Base-by-base conservation (phyloP, 2,888 invertebrate genomes). In the Andrena bucephala region DNA sequence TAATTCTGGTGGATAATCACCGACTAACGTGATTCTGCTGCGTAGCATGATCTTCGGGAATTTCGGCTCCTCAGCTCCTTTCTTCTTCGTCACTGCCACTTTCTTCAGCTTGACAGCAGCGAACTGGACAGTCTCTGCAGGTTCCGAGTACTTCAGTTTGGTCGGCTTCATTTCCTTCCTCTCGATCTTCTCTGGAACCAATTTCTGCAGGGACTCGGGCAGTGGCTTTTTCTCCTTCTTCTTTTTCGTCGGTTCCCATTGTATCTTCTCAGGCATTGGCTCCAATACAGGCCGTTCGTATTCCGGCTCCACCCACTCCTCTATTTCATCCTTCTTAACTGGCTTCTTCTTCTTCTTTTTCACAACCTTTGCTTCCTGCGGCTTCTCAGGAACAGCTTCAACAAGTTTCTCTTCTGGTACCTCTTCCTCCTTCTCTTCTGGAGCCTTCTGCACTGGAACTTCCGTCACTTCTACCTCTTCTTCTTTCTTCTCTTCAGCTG, bases 101-200 rank as follows among this genome's bases (percentile, higher is more conserved):
- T 96, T 97, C 90, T 95, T 97, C 4, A 97, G 94, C 94, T 97
- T 97, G 2, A 97, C 94, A 93, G 96, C 95, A 75, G 96, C 95
- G 87, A 96, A 96, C 77, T 95, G 95, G 0, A 96, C 96, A 85
- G 95, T 94, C 67, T 93, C 93, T 75, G 94, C 90, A 54, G 95
- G 95, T 88, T 96, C 95, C 31, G 95, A 94, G 76, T 96, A 95
- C 93, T 96, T 95, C 7, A 96, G 88, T 92, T 96, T 95, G 48
- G 95, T 95, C 0, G 96, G 94, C 91, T 96, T 95, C 4, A 96
- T 94, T 90, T 96, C 95, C 66, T 95, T 94, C 81, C 95, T 94
- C 93, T 96, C 96, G 77, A 96, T 95, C 92, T 95, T 95, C 89
- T 96, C 95, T 54, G 95, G 95, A 4, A 92, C 84, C 20, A 94